Evolutionary conservation across 1,140 invertebrate species (phyloP).

Genomic region (Drosophila sucinea): DNA sequence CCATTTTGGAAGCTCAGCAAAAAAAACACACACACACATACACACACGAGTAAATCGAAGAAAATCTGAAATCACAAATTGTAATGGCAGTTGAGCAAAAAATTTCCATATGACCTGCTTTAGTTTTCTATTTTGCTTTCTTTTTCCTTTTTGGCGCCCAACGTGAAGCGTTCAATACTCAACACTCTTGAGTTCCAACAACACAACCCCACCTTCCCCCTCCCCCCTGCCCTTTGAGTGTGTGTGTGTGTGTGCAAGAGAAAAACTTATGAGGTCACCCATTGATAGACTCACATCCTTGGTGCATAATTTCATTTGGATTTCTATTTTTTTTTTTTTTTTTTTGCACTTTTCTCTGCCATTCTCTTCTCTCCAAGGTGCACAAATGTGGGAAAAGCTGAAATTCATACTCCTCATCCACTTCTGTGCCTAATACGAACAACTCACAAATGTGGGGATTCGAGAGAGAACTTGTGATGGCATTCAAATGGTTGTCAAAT

Average conservation of each 20-base stretch:
- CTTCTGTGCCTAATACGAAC: neutral
- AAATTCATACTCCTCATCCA: neutral
- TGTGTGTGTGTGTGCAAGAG: neutral
- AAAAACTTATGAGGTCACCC: constrained; percentile 16
- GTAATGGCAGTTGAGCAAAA: constrained; percentile 30
- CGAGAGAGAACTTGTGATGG: constrained; percentile 16
- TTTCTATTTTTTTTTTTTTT: neutral
- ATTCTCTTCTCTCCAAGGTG: neutral
- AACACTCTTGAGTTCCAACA: constrained; percentile 45
- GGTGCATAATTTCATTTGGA: constrained; percentile 47
- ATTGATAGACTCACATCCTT: constrained; percentile 17
- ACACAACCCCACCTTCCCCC: no score
- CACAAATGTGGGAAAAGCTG: constrained; percentile 8
- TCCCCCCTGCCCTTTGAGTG: neutral
- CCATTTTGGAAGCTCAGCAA: constrained; percentile 3
- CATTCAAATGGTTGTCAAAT: constrained; percentile 37
- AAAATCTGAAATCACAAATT: constrained; percentile 33
- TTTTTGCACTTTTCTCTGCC: constrained; percentile 9
- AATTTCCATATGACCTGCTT: constrained; percentile 79
- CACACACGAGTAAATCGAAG: constrained; percentile 30
- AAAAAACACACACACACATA: neutral
- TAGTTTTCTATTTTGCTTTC: constrained; percentile 21
- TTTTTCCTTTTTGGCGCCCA: constrained; percentile 2
- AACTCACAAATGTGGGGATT: neutral
- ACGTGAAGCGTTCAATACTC: constrained; percentile 34